Evolutionary conservation across 1,140 invertebrate species (phyloP).

Genomic region (Drosophila rufa): DNA sequence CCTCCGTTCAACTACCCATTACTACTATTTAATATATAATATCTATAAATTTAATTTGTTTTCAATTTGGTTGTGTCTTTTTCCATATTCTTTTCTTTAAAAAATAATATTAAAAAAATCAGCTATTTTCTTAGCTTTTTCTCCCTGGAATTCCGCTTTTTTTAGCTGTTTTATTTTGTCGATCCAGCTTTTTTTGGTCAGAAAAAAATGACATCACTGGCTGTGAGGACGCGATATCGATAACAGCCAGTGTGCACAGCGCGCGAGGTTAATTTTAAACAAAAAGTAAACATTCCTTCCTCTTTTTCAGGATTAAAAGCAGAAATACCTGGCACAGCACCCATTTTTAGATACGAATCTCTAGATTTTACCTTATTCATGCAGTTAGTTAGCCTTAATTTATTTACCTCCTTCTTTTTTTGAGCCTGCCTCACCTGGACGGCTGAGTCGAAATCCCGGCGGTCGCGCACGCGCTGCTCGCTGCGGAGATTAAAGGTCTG

Average conservation of each 20-base stretch:
- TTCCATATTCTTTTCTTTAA: no score
- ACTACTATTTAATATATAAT: no score
- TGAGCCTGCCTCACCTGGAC: slow-evolving; percentile 42
- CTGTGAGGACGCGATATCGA: neutral
- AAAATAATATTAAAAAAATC: no score
- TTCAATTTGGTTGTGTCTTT: no score
- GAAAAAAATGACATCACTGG: no score
- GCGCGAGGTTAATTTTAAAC: neutral
- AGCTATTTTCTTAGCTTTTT: no score
- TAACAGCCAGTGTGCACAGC: neutral
- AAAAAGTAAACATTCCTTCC: no score
- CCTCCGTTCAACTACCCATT: no score
- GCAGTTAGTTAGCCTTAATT: slow-evolving; percentile 4
- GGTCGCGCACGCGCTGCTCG: slow-evolving; percentile 69
- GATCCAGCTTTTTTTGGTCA: no score
- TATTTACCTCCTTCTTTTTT: slow-evolving; percentile 74
- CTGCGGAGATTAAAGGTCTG: slow-evolving; percentile 66
- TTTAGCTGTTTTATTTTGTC: no score
- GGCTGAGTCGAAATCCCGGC: slow-evolving; percentile 64
- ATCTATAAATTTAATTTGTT: no score
- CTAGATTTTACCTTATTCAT: neutral
- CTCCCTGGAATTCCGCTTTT: no score
- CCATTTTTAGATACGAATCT: neutral
- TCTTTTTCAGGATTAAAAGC: neutral
- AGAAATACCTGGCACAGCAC: neutral